phyloP scores from a whole-genome alignment of 2,888 invertebrate genomes.

The Pilophorus perplexus region DNA sequence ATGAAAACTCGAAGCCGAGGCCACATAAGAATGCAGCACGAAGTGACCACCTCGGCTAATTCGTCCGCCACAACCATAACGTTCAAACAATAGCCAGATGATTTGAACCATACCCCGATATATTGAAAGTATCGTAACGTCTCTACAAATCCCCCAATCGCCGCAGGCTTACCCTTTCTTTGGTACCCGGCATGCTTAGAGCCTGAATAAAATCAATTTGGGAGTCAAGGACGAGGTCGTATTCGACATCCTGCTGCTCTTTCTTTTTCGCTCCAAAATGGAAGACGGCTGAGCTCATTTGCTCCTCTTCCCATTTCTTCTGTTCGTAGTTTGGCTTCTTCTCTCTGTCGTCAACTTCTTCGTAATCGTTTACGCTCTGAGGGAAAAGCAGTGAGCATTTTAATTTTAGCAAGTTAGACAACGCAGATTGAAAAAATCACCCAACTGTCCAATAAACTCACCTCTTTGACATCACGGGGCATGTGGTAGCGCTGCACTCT shows the following conservation, averaged over 20 bases:
- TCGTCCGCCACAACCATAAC: too few species aligned
- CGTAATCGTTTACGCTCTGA: conserved; percentile 58
- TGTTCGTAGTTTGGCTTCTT: conserved; percentile 79
- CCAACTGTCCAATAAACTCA: neutral
- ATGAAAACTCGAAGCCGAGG: too few species aligned
- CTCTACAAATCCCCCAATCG: too few species aligned
- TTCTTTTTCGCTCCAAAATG: conserved; percentile 92
- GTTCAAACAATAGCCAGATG: too few species aligned
- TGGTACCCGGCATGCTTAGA: conserved; percentile 72
- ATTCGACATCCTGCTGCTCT: conserved; percentile 67
- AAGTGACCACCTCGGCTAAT: too few species aligned
- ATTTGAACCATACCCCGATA: too few species aligned
- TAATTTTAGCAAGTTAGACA: too few species aligned
- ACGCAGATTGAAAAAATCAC: too few species aligned
- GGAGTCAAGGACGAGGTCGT: conserved; percentile 90
- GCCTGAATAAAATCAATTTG: conserved; percentile 97
- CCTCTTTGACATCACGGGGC: conserved; percentile 67
- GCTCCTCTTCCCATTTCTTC: conserved; percentile 96
- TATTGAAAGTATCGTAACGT: too few species aligned
- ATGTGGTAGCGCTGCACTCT: conserved; percentile 91
- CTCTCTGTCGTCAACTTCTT: conserved; percentile 84
- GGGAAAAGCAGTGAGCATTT: neutral
- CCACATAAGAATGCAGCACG: too few species aligned
- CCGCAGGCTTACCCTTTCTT: conserved; percentile 52
- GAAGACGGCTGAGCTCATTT: conserved; percentile 87